phyloP scores from a whole-genome alignment of 2,888 invertebrate species.

The Cyclophora punctaria region DNA sequence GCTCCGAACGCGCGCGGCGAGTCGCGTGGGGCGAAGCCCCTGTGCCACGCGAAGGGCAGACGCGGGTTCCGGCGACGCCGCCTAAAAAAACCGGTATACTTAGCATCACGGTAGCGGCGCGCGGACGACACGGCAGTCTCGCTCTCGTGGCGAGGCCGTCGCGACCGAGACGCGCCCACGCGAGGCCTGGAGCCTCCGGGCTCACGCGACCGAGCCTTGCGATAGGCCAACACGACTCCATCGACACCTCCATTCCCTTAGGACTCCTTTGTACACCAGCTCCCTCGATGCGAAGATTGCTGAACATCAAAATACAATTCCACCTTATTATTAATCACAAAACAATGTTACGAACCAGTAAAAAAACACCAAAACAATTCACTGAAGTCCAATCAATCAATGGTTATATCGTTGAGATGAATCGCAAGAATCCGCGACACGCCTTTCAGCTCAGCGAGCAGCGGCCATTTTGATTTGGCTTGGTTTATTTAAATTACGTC shows the following conservation, averaged over 20 bases:
- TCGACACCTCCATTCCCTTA: slow-evolving; percentile 19
- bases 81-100: slow-evolving; percentile 69
- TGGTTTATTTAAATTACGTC: no score
- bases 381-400: slow-evolving; percentile 64
- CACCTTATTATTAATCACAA: slow-evolving; percentile 69
- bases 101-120: slow-evolving; percentile 59
- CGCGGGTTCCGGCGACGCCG: slow-evolving; percentile 63
- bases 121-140: slow-evolving; percentile 33
- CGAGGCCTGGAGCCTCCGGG: slow-evolving; percentile 67
- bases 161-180: slow-evolving; percentile 56
- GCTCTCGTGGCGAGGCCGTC: slow-evolving; percentile 42
- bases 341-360: slow-evolving; percentile 73
- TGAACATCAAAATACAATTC: slow-evolving; percentile 63
- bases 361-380: slow-evolving; percentile 67
- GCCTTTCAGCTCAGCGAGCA: slow-evolving; percentile 52
- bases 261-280: slow-evolving; percentile 21
- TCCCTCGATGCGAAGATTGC: slow-evolving; percentile 31
- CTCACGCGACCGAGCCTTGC: slow-evolving; percentile 62
- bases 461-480: slow-evolving; percentile 64
- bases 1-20: slow-evolving; percentile 70
- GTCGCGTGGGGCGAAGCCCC: slow-evolving; percentile 51
- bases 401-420: slow-evolving; percentile 45
- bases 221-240: slow-evolving; percentile 54
- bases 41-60: slow-evolving; percentile 61
- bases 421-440: slow-evolving; percentile 61